phyloP scores from a whole-genome alignment of 2,888 invertebrate genomes.

The Abscondita cerata region DNA sequence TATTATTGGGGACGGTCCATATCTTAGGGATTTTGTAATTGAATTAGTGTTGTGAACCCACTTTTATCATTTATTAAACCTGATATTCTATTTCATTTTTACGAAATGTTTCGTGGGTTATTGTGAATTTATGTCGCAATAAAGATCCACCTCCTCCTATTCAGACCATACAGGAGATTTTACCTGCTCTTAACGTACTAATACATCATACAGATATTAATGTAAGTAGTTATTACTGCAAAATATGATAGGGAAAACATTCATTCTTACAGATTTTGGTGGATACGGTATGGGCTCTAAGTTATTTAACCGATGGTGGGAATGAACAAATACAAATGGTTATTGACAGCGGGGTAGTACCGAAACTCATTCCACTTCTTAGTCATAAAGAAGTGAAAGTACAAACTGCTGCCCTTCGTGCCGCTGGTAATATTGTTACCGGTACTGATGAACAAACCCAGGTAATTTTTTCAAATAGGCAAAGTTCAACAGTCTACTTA shows the following conservation, averaged over 20 bases:
- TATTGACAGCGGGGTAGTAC: conserved; percentile 95
- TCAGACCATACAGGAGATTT: conserved; percentile 87
- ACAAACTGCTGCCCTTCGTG: conserved; percentile 95
- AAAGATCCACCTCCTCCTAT: conserved; percentile 97
- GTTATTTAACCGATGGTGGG: conserved; percentile 96
- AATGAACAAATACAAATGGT: conserved; percentile 98
- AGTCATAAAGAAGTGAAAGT: conserved; percentile 95
- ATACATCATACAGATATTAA: conserved; percentile 96
- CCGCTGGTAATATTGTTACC: conserved; percentile 98
- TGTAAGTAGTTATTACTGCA: conserved; percentile 66
- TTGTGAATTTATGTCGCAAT: conserved; percentile 97
- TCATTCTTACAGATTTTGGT: conserved; percentile 79
- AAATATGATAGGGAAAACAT: no score
- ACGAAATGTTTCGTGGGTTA: conserved; percentile 98
- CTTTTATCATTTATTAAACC: conserved; percentile 94
- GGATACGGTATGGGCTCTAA: conserved; percentile 98
- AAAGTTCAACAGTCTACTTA: no score
- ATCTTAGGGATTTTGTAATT: conserved; percentile 93
- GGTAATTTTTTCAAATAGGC: conserved; percentile 57
- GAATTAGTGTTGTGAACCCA: conserved; percentile 91
- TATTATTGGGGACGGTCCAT: conserved; percentile 93
- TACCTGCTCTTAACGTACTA: conserved; percentile 91
- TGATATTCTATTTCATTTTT: conserved; percentile 93
- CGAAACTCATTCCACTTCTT: conserved; percentile 92
- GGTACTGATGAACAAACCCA: conserved; percentile 99